phyloP scores from a whole-genome alignment of 2,113 vertebrate genomes.

The Halichoeres trimaculatus region DNA sequence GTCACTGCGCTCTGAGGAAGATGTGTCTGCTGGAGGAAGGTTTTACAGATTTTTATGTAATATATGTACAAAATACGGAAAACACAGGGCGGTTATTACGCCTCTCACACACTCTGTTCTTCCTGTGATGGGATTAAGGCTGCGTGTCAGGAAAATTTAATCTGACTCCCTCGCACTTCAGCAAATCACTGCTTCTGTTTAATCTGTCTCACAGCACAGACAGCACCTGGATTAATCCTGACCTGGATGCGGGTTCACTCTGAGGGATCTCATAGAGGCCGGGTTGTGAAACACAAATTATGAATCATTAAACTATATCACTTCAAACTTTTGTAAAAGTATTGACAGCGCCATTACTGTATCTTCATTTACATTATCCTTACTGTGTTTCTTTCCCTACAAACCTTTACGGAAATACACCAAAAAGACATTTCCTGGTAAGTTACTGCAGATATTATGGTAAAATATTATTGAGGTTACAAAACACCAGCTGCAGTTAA shows the following conservation, averaged over 20 bases:
- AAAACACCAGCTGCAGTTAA: too few species aligned
- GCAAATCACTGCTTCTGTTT: not conserved
- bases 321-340: too few species aligned
- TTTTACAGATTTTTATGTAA: not conserved
- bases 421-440: too few species aligned
- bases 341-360: too few species aligned
- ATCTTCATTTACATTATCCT: too few species aligned
- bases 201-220: not conserved
- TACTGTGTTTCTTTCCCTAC: too few species aligned
- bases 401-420: too few species aligned
- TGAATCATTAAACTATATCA: too few species aligned
- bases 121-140: slow-evolving; percentile 22
- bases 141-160: not conserved
- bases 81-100: not conserved
- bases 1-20: not conserved
- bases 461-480: too few species aligned
- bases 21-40: not conserved
- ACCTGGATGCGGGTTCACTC: not conserved
- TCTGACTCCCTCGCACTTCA: not conserved
- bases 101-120: not conserved
- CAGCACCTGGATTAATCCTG: not conserved
- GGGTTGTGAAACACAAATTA: too few species aligned
- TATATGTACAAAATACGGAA: not conserved
- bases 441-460: too few species aligned
- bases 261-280: not conserved